These are phyloP conservation scores for Toxostoma redivivum DNA, from an alignment of 2,113 vertebrate species.

Conservation along the genomic window DNA sequence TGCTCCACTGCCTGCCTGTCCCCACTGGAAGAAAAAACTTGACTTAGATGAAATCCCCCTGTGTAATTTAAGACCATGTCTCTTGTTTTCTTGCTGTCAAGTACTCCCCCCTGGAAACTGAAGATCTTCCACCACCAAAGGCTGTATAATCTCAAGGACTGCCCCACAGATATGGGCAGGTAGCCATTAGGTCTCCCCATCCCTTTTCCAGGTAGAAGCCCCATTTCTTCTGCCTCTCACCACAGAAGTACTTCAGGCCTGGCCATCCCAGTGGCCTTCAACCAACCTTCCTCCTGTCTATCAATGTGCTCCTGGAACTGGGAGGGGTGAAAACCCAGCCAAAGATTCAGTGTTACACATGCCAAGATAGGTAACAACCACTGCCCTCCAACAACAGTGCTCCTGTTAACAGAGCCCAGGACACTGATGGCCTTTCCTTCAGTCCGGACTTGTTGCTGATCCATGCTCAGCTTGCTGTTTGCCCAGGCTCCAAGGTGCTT, in stretches of 20 bases:
- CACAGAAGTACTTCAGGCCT: neutral
- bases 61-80: neutral
- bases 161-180: neutral
- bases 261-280: neutral
- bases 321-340: neutral
- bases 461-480: neutral
- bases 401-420: neutral
- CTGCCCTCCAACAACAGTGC: neutral
- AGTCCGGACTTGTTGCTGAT: neutral
- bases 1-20: neutral
- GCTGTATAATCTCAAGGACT: neutral
- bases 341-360: neutral
- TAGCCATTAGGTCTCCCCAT: neutral
- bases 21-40: neutral
- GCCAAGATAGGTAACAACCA: neutral
- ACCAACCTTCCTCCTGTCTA: neutral
- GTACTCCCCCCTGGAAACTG: neutral
- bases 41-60: neutral
- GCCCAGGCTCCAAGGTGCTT: neutral
- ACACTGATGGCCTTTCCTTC: neutral
- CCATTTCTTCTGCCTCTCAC: neutral
- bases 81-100: neutral
- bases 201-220: neutral
- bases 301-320: neutral
- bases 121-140: neutral